Base-by-base conservation (phyloP, 1,140 invertebrate genomes). In the Temnothorax longispinosus region DNA sequence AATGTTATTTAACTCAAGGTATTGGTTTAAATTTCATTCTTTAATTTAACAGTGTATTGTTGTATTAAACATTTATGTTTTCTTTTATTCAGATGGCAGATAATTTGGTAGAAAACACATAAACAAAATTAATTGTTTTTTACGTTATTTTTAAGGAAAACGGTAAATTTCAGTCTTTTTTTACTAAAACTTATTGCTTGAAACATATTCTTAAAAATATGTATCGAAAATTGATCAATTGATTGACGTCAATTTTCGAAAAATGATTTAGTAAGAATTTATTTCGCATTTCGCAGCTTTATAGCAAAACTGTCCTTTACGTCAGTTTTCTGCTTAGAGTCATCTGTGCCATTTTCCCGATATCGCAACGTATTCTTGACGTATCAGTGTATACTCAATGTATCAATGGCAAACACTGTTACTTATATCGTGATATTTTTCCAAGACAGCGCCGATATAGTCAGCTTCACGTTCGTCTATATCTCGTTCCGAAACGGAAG, bases 391-490 rank as follows among this genome's bases (percentile, higher is more conserved):
- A 52, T 50, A 21, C 21, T 56, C 6, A 21, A 56, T 56, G 21
- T 72, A 72, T 81, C 38, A 58, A 71, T 81, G 15, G 15, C 50
- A 81, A 81, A 81, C 35, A 71, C 21, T 71, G 65, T 56, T 32
- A 56, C 1, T 71, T 56, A 54, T 72, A 69, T 72, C 65, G 38
- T 81, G 38, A 71, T 72, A 44, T 81, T 72, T 81, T 81, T 58
- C 2, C 11, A 50, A 47, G 76, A 38, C 76, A 41, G 47, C 15
- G 4, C 7, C 13, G 64, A 81, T 81, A 81, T 81, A 81, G 21
- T 32, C 41, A 47, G 3, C 54, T 21, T 62, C 13, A n/a, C 47
- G 18, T 71, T 71, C 15, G 5, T 69, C 7, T 38, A 27, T 67
- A 67, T 80, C 47, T 52, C 38, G 6, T 71, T 81, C 50, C 21